phyloP scores from a whole-genome alignment of 2,113 vertebrate species.

The Periophthalmus modestus region DNA sequence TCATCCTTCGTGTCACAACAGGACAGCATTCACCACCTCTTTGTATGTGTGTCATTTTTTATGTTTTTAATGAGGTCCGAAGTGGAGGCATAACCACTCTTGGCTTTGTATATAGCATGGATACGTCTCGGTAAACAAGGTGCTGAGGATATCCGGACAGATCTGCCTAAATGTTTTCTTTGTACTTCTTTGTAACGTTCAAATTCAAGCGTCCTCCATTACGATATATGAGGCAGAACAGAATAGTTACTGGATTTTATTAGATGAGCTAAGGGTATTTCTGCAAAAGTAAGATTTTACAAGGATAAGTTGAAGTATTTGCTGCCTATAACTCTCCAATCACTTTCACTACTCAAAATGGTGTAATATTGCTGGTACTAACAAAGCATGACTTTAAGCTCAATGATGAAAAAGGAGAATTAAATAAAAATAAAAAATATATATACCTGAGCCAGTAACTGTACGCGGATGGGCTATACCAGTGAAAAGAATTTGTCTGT shows the following conservation, averaged over 20 bases:
- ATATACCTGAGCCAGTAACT: conserved; percentile 23
- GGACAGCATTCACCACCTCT: conserved; percentile 47
- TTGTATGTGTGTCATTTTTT: conserved; percentile 44
- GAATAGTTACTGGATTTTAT: conserved; percentile 51
- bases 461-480: conserved; percentile 36
- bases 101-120: conserved; percentile 74
- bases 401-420: conserved; percentile 46
- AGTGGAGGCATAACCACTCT: conserved; percentile 48
- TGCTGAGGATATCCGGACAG: conserved; percentile 55
- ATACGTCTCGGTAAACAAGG: conserved; percentile 53
- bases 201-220: conserved; percentile 56
- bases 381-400: conserved; percentile 70
- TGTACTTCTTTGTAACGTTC: conserved; percentile 68
- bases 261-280: conserved; percentile 49
- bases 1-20: conserved; percentile 57
- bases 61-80: conserved; percentile 46
- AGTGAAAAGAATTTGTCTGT: conserved; percentile 69
- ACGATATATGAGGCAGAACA: conserved; percentile 58
- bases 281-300: conserved; percentile 51
- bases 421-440: conserved; percentile 38
- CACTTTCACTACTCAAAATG: conserved; percentile 40
- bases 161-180: conserved; percentile 60
- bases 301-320: conserved; percentile 50
- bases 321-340: conserved; percentile 44
- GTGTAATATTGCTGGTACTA: conserved; percentile 56